Base-by-base conservation (phyloP, 2,888 invertebrate genomes). In the Linyphia triangularis region DNA sequence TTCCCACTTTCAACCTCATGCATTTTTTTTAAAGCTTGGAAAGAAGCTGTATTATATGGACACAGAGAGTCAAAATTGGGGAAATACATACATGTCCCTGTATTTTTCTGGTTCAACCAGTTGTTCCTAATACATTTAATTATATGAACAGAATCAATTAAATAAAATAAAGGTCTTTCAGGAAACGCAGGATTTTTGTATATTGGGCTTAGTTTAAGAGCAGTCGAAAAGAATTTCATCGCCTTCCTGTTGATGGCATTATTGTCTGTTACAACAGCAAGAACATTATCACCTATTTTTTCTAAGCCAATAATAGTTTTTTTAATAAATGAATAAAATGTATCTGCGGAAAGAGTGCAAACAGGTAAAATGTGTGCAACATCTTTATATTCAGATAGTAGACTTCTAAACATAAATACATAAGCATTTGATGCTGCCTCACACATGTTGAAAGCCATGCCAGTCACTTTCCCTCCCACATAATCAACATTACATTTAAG, bases 21-120 rank as follows among this genome's bases (percentile, higher is more conserved):
- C 28, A 82, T 24, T 33, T 82, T 72, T 59, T 33, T 57, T 16
- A 82, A 4, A 10, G 57, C 22, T n/a, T 24, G 28, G 5, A 82
- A 72, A 24, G 70, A 82, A 4, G 70, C 82, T 22, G 70, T 72
- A 7, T 69, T 4, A 24, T 13, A 40, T 13, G 40, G 40, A 16
- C 10, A 40, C 40, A 40, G 16, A 13, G 40, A 13, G 40, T 40
- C 63, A 83, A 83, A 83, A 61, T 83, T 33, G 1, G 63, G 72
- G 40, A 59, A 83, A 83, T 16, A 70, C 59, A 83, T 40, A 72
- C 72, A 83, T n/a, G 37, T 30, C 0, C 37, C 63, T 10, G 3
- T 0, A 69, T 83, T 83, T 59, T 33, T 33, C 40, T 83, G 83
- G 24, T 83, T 83, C 6, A 83, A 9, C 83, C 72, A 83, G n/a